These are phyloP conservation scores for Heliothis virescens DNA, from an alignment of 1,140 invertebrate species.

Conservation along the genomic window DNA sequence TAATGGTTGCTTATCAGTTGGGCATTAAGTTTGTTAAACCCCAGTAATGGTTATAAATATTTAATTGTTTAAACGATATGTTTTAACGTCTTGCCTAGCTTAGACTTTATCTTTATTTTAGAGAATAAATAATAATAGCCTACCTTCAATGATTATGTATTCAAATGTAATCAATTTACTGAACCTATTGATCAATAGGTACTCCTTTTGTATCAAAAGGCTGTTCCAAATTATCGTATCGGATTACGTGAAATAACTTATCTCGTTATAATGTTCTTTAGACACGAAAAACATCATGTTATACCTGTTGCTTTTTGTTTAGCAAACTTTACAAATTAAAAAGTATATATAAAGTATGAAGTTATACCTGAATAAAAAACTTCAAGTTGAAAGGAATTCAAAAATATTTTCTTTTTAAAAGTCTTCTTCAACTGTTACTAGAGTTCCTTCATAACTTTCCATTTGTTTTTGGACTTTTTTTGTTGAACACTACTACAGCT, in stretches of 20 bases:
- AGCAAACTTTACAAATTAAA: slow-evolving; percentile 18
- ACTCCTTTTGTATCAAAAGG: background rate
- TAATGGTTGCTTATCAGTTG: background rate
- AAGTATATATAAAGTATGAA: slow-evolving; percentile 26
- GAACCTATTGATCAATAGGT: background rate
- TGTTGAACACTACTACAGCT: slow-evolving; percentile 6
- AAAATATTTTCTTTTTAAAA: slow-evolving; percentile 30
- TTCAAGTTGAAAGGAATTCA: background rate
- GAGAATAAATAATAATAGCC: background rate
- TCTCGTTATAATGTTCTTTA: slow-evolving; percentile 31
- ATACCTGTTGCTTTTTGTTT: slow-evolving; percentile 24
- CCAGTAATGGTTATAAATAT: background rate
- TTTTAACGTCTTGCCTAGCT: background rate
- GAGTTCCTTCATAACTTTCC: slow-evolving; percentile 32
- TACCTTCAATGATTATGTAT: background rate
- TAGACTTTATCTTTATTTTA: too few relatives aligned
- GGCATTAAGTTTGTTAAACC: background rate
- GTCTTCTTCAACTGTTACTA: slow-evolving; percentile 28
- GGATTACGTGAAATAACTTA: slow-evolving; percentile 17
- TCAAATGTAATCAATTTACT: slow-evolving; percentile 6
- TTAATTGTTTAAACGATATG: background rate
- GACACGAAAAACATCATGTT: slow-evolving; percentile 21
- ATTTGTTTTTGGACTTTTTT: slow-evolving; percentile 13
- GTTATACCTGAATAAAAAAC: slow-evolving; percentile 24
- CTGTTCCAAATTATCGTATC: slow-evolving; percentile 16